phyloP scores from a whole-genome alignment of 2,888 invertebrate genomes.

The Lycophotia porphyrea region DNA sequence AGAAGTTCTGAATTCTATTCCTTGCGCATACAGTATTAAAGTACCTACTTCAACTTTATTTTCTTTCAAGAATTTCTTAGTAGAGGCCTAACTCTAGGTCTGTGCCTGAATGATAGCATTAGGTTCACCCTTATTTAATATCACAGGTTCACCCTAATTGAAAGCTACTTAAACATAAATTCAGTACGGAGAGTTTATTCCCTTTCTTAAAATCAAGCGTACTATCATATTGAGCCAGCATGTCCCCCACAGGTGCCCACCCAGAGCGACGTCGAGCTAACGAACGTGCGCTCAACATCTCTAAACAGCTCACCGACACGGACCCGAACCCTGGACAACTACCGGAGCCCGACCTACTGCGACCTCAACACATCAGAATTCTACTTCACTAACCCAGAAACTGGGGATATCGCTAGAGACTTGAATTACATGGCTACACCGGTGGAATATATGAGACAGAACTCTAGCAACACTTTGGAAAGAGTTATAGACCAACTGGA shows the following conservation, averaged over 20 bases:
- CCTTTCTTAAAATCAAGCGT: too few species aligned
- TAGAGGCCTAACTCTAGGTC: too few species aligned
- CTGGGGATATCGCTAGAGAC: constrained; percentile 71
- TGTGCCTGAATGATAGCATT: too few species aligned
- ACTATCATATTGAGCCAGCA: background rate
- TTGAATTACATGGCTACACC: constrained; percentile 80
- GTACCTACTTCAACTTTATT: too few species aligned
- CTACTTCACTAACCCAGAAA: constrained; percentile 75
- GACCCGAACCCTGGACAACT: constrained; percentile 68
- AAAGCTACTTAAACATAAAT: too few species aligned
- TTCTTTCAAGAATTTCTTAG: too few species aligned
- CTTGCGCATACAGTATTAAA: too few species aligned
- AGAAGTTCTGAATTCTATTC: too few species aligned
- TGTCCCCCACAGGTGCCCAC: constrained; percentile 79
- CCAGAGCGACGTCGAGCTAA: constrained; percentile 82
- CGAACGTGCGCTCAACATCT: constrained; percentile 73
- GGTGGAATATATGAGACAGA: constrained; percentile 74
- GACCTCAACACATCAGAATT: constrained; percentile 73
- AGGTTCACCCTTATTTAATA: too few species aligned
- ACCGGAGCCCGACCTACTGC: constrained; percentile 80
- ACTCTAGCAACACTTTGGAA: constrained; percentile 75
- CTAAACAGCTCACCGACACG: constrained; percentile 72
- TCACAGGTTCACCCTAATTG: too few species aligned
- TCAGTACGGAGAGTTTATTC: too few species aligned
- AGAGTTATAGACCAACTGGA: constrained; percentile 76